These are phyloP conservation scores for Phalacrocorax aristotelis DNA, from an alignment of 2,113 vertebrate species.

Conservation along the genomic window DNA sequence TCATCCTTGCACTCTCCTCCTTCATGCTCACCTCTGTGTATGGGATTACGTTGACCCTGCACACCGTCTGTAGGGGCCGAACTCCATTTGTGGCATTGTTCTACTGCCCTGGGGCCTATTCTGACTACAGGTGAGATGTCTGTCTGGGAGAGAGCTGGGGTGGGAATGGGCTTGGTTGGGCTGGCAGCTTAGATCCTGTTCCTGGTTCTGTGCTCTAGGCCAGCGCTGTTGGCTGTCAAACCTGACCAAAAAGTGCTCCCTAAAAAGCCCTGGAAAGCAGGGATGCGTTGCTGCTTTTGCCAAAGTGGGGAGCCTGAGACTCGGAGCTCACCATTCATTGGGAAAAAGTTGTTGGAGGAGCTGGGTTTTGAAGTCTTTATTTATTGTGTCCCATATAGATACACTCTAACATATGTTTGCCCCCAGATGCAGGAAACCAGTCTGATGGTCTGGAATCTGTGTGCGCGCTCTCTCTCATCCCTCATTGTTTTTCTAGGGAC, in stretches of 20 bases:
- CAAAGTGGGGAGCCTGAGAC: background rate
- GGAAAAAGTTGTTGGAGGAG: background rate
- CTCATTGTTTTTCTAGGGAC: background rate
- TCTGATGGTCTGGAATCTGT: background rate
- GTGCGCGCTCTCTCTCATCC: background rate
- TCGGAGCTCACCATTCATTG: rapidly evolving
- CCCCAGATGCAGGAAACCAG: background rate
- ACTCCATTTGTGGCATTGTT: slow-evolving; percentile 82
- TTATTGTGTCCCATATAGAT: background rate
- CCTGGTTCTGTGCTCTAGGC: background rate
- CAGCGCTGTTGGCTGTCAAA: background rate
- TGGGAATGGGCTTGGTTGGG: background rate
- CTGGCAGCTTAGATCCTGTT: background rate
- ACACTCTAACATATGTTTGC: background rate
- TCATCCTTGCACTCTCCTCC: slow-evolving; percentile 88
- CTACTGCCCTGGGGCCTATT: slow-evolving; percentile 93
- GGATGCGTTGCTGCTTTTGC: background rate
- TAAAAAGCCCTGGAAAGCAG: background rate
- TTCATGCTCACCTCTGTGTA: slow-evolving; percentile 92
- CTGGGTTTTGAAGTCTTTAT: background rate
- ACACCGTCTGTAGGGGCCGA: slow-evolving; percentile 82
- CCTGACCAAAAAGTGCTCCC: background rate
- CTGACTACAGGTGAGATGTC: slow-evolving; percentile 85
- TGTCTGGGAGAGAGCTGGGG: background rate
- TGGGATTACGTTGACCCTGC: slow-evolving; percentile 88